phyloP scores from a whole-genome alignment of 2,113 vertebrate species.

The Scomber japonicus region DNA sequence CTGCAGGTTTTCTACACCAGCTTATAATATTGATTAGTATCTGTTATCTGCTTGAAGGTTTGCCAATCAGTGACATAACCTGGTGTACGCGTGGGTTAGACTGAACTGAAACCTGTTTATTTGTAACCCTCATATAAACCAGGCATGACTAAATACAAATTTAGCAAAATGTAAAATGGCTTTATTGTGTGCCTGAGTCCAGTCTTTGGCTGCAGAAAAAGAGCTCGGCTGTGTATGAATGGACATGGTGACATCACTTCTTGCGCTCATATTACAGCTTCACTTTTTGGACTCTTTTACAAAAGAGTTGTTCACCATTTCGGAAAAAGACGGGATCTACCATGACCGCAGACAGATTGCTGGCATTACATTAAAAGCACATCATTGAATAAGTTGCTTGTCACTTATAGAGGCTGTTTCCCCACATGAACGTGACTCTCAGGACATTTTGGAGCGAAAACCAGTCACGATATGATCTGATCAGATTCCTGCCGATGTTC shows the following conservation, averaged over 20 bases:
- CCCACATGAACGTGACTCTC: constrained; percentile 26
- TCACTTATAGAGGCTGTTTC: constrained; percentile 6
- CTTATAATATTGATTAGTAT: constrained; percentile 3
- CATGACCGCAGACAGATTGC: constrained; percentile 38
- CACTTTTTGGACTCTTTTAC: constrained; percentile 19
- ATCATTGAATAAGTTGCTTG: constrained; percentile 21
- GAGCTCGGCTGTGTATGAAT: neutral
- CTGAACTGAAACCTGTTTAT: neutral
- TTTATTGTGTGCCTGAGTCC: neutral
- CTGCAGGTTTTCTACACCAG: neutral
- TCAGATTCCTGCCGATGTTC: neutral
- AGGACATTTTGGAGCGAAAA: constrained; percentile 3
- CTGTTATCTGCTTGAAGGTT: neutral
- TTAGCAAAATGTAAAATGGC: neutral
- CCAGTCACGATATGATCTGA: constrained; percentile 24
- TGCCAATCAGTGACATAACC: constrained; percentile 1
- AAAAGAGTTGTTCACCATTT: constrained; percentile 19
- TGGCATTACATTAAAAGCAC: constrained; percentile 41
- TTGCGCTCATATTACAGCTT: constrained; percentile 25
- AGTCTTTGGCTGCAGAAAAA: constrained; percentile 23
- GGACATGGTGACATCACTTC: constrained; percentile 39
- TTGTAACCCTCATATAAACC: neutral
- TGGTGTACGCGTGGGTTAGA: neutral
- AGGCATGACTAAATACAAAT: neutral
- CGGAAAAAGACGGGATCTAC: constrained; percentile 27